phyloP scores from a whole-genome alignment of 1,140 invertebrate species.

The Spodoptera litura region DNA sequence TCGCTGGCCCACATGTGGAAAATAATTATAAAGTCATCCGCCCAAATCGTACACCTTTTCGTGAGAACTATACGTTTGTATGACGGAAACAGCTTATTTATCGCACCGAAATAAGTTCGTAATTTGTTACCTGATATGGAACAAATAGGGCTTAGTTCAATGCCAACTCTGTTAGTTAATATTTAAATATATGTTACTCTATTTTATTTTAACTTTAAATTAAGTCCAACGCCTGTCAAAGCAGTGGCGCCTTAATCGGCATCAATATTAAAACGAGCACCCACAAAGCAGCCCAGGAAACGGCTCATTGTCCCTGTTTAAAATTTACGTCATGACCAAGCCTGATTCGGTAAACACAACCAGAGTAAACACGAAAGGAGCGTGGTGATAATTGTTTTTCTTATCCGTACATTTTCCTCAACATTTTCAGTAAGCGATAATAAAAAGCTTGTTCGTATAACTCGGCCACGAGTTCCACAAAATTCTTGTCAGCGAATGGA shows the following conservation, averaged over 20 bases:
- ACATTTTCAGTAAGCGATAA: constrained; percentile 62
- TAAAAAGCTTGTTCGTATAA: constrained; percentile 66
- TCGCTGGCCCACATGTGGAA: constrained; percentile 75
- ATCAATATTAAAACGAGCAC: constrained; percentile 51
- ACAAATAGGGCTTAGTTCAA: not conserved
- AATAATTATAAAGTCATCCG: constrained; percentile 81
- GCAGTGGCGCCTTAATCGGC: constrained; percentile 30
- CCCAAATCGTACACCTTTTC: constrained; percentile 61
- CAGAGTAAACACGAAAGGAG: constrained; percentile 44
- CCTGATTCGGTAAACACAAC: constrained; percentile 28
- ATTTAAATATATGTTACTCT: not conserved
- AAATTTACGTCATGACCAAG: constrained; percentile 51
- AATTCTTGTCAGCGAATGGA: constrained; percentile 75
- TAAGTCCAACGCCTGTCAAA: not conserved
- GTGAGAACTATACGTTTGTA: constrained; percentile 67
- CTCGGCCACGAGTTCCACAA: constrained; percentile 66
- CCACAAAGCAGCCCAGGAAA: constrained; percentile 44
- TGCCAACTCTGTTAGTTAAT: not conserved
- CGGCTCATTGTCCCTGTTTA: constrained; percentile 47
- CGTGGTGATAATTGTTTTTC: constrained; percentile 55
- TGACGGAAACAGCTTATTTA: constrained; percentile 70
- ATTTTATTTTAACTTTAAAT: not conserved
- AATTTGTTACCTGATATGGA: constrained; percentile 31
- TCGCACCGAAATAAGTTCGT: constrained; percentile 39
- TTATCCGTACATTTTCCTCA: constrained; percentile 53